Conservation (phyloP, 1,140 invertebrate genomes). For the Mylabris phalerata region DNA sequence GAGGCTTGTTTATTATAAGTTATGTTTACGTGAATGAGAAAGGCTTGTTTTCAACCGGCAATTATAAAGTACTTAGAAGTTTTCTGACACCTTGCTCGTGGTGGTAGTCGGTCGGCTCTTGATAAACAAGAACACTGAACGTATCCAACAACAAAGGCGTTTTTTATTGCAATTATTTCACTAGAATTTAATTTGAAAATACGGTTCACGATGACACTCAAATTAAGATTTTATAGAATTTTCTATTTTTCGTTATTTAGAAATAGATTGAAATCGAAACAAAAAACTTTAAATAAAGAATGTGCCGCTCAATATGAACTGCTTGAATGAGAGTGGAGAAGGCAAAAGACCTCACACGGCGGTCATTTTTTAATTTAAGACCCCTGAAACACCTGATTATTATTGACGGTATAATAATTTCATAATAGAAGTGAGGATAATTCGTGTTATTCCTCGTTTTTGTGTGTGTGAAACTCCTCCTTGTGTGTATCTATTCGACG, state of each 20-base stretch:
- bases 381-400: constrained; percentile 10
- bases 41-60: constrained; percentile 16
- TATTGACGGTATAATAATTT: background rate
- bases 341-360: constrained; percentile 11
- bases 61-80: constrained; percentile 31
- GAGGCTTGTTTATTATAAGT: constrained; percentile 26
- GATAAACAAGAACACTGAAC: background rate
- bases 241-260: no score
- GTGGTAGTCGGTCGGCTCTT: background rate
- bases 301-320: constrained; percentile 9
- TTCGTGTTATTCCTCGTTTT: no score
- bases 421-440: no score
- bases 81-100: constrained; percentile 26
- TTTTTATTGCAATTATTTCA: background rate
- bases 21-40: constrained; percentile 5
- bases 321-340: background rate
- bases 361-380: constrained; percentile 13
- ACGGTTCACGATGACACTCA: background rate
- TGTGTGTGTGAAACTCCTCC: no score
- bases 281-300: background rate
- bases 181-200: background rate
- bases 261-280: no score
- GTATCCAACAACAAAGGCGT: background rate
- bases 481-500: no score
- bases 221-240: no score